Percentiles rank a stretch among this genome's conserved stretches.
These are phyloP conservation scores for Troides helena DNA, from an alignment of 2,888 invertebrate genomes.

Conservation along the genomic window DNA sequence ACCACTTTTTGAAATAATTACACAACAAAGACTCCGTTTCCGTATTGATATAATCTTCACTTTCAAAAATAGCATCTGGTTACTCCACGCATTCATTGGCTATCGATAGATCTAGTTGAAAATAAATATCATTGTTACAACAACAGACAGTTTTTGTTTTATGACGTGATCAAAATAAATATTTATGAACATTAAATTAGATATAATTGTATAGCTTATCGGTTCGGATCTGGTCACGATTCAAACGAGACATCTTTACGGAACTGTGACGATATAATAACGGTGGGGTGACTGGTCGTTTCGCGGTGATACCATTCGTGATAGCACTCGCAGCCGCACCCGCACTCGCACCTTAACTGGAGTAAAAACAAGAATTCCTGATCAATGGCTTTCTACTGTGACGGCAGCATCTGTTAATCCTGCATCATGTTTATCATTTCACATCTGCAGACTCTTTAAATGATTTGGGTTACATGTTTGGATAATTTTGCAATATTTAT, in stretches of 20 bases:
- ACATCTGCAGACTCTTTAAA: neutral
- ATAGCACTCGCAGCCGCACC: slow-evolving; percentile 39
- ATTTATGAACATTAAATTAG: slow-evolving; percentile 53
- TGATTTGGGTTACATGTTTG: neutral
- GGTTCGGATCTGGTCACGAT: slow-evolving; percentile 64
- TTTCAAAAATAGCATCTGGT: slow-evolving; percentile 9
- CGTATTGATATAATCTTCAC: neutral
- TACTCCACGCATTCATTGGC: neutral
- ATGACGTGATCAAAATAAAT: slow-evolving; percentile 45
- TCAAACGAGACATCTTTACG: slow-evolving; percentile 59
- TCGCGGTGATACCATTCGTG: slow-evolving; percentile 47
- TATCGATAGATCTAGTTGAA: slow-evolving; percentile 11
- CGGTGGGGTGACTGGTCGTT: slow-evolving; percentile 53
- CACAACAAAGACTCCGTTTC: neutral
- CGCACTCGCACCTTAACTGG: neutral
- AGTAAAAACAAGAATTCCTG: slow-evolving; percentile 15
- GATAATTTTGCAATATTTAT: neutral
- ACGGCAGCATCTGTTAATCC: slow-evolving; percentile 19
- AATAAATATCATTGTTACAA: slow-evolving; percentile 32
- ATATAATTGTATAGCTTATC: slow-evolving; percentile 52
- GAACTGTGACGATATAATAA: slow-evolving; percentile 56
- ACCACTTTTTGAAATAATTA: neutral
- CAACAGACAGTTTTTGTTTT: slow-evolving; percentile 39
- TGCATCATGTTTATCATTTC: slow-evolving; percentile 21
- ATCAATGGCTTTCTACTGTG: slow-evolving; percentile 16